Evolutionary conservation across 2,113 vertebrate genomes (phyloP), one percentile per base, ranked within the genome.

Genomic region (Pangasianodon hypophthalmus): DNA sequence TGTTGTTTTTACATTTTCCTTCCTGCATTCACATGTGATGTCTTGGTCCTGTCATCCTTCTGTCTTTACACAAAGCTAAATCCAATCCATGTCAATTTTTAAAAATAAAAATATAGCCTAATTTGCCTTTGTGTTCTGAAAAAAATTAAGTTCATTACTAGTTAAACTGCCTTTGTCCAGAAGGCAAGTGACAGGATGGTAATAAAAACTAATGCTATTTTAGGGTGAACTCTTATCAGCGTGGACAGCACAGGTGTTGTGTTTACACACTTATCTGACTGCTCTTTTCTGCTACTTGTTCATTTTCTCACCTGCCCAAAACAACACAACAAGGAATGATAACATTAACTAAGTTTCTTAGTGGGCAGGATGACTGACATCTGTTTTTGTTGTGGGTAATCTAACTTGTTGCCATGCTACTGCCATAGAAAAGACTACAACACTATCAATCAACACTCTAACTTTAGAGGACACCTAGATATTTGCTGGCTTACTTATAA

Each of bases 121-220:
- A 82, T 52, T 19, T 21, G 16, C 14, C 50, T 56, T 81, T 54
- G 48, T 32, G 54, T 81, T 81, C 29, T n/a, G 44, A 75, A 54
- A 54, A 50, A 48, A 50, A 3, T 16, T 48, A 26, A 13, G 37
- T 50, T 82, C 79, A 54, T 82, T 54, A 81, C 50, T 32, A 5
- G 81, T 84, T 41, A 58, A 83, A 60, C 54, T 44, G 52, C 4
- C 32, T 37, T 1, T 56, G 24, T 83, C 18, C 52, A 41, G 4
- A 60, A 41, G 54, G 19, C 18, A 60, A 60, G 10, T 26, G 19
- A 60, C 21, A 84, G 54, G 11, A 60, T 14, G 19, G 32, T 84
- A 84, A 44, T 44, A 84, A 60, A 84, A 84, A 60, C 1, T 58
- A 84, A 84, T 58, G 80, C 9, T 84, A 41, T 84, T 60, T 26